Percentiles rank a stretch among this genome's conserved stretches.
phyloP scores from a whole-genome alignment of 2,113 vertebrate species.

The Porphyrio hochstetteri region DNA sequence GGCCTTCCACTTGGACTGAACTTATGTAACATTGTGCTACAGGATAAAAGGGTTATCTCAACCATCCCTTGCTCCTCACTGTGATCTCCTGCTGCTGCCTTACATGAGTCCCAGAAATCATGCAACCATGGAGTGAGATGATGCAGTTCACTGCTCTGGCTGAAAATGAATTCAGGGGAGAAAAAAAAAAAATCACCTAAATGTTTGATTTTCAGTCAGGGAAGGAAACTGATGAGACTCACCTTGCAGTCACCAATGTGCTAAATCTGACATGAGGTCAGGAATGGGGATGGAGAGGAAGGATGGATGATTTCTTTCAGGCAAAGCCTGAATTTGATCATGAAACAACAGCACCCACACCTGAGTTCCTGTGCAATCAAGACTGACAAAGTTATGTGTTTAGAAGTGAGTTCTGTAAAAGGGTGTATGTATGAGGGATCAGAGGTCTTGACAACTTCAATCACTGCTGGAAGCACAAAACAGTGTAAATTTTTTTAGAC shows the following conservation, averaged over 20 bases:
- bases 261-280: neutral
- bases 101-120: neutral
- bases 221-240: neutral
- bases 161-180: neutral
- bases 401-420: neutral
- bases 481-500: neutral
- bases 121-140: neutral
- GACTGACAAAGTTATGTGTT: neutral
- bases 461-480: neutral
- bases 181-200: neutral
- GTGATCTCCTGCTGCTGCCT: neutral
- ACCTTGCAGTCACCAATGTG: neutral
- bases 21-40: neutral
- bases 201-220: neutral
- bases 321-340: neutral
- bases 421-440: neutral
- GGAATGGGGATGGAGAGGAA: neutral
- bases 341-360: neutral
- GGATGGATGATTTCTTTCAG: neutral
- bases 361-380: neutral
- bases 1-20: neutral
- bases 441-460: neutral
- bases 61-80: neutral
- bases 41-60: neutral
- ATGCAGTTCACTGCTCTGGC: neutral